Evolutionary conservation across 2,113 vertebrate species (phyloP).

Genomic region (Nicator chloris): DNA sequence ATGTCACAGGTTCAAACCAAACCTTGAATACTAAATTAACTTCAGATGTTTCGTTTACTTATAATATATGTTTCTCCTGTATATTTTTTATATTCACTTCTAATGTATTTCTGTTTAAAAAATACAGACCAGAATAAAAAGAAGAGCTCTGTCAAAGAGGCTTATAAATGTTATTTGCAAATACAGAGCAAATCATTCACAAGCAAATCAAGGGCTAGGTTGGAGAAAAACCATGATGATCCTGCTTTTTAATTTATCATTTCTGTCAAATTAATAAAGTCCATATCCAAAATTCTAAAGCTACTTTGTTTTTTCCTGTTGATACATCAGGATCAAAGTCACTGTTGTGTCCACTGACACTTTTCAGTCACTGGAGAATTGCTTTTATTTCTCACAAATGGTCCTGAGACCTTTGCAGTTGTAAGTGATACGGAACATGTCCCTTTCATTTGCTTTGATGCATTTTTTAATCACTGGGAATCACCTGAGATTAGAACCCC

Average conservation of each 20-base stretch:
- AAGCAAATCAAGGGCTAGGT: background rate
- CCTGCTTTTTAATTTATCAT: background rate
- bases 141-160: background rate
- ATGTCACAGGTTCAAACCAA: conserved; percentile 15
- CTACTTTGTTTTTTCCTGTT: background rate
- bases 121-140: background rate
- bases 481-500: background rate
- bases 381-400: background rate
- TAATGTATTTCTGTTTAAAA: background rate
- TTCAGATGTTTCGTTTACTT: background rate
- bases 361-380: background rate
- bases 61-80: background rate
- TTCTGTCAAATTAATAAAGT: background rate
- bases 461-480: background rate
- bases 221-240: background rate
- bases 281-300: background rate
- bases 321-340: background rate
- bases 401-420: background rate
- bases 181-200: background rate
- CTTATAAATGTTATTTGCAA: background rate
- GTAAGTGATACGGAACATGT: background rate
- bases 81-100: background rate
- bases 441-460: background rate
- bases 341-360: background rate
- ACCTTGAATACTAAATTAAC: conserved; percentile 6